A percentile compares a stretch with the other conserved stretches of the same genome.
Evolutionary conservation across 2,797 vertebrate genomes (phyloP).

Genomic region (Dallia pectoralis): DNA sequence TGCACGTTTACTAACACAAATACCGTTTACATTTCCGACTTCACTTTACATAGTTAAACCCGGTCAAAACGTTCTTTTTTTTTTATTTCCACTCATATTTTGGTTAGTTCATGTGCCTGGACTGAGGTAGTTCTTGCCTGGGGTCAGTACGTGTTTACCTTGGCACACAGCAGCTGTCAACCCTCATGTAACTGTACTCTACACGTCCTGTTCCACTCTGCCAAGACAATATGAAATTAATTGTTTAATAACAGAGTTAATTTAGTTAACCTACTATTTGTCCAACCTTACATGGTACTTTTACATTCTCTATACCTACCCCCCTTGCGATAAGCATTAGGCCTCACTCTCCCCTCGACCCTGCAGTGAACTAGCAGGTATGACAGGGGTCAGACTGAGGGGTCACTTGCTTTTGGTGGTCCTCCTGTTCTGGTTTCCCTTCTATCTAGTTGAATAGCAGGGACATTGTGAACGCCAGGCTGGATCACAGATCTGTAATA

Average conservation of each 20-base stretch:
- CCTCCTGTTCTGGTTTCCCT: constrained; percentile 40
- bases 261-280: background rate
- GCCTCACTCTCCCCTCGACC: constrained; percentile 44
- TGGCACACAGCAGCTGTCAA: background rate
- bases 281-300: background rate
- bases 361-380: constrained; percentile 70
- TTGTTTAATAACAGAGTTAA: background rate
- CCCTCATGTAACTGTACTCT: background rate
- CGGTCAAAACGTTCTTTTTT: background rate
- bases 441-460: constrained; percentile 54
- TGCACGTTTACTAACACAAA: background rate
- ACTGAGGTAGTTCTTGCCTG: background rate
- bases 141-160: background rate
- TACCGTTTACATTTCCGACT: background rate
- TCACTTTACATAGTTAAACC: background rate
- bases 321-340: background rate
- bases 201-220: background rate
- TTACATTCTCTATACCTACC: background rate
- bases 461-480: constrained; percentile 58
- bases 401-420: constrained; percentile 24
- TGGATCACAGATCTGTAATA: constrained; percentile 21
- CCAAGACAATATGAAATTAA: background rate
- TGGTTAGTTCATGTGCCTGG: background rate
- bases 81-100: background rate
- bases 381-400: background rate